Conservation (phyloP, 2,113 vertebrate species). For the Riparia riparia region DNA sequence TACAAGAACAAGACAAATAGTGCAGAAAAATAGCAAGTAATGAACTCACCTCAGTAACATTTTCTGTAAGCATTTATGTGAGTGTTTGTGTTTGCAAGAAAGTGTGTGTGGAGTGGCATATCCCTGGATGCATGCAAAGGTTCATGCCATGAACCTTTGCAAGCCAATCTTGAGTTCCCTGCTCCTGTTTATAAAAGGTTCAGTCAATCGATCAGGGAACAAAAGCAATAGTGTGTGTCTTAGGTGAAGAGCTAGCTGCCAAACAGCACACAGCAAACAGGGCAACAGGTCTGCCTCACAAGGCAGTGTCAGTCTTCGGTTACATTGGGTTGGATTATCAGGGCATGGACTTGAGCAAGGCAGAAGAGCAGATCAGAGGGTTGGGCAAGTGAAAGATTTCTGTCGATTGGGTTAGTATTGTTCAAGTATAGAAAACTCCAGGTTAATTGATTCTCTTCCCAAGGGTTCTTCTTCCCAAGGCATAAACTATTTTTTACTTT, state of each 20-base stretch:
- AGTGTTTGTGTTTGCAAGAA: conserved; percentile 50
- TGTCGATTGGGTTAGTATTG: background rate
- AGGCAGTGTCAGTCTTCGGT: background rate
- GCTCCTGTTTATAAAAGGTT: conserved; percentile 65
- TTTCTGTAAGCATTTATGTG: conserved; percentile 56
- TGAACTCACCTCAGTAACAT: conserved; percentile 22
- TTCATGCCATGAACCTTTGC: conserved; percentile 51
- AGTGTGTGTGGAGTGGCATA: background rate
- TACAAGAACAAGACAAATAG: conserved; percentile 41
- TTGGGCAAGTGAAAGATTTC: background rate
- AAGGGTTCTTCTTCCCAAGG: background rate
- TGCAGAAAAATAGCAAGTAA: conserved; percentile 34
- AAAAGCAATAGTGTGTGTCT: conserved; percentile 55
- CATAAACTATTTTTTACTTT: background rate
- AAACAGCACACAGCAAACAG: conserved; percentile 27
- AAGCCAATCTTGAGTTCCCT: conserved; percentile 38
- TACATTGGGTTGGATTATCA: background rate
- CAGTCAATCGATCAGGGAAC: conserved; percentile 49
- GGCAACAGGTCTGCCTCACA: conserved; percentile 1
- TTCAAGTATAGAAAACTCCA: background rate
- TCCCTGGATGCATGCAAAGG: conserved; percentile 11
- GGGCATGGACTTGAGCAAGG: background rate
- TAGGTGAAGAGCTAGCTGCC: conserved; percentile 42
- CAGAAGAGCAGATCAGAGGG: background rate
- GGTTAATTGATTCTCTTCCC: background rate